A percentile compares a stretch with the other conserved stretches of the same genome.
These are phyloP conservation scores for Thereva nobilitata DNA, from an alignment of 2,888 invertebrate genomes.

Conservation along the genomic window DNA sequence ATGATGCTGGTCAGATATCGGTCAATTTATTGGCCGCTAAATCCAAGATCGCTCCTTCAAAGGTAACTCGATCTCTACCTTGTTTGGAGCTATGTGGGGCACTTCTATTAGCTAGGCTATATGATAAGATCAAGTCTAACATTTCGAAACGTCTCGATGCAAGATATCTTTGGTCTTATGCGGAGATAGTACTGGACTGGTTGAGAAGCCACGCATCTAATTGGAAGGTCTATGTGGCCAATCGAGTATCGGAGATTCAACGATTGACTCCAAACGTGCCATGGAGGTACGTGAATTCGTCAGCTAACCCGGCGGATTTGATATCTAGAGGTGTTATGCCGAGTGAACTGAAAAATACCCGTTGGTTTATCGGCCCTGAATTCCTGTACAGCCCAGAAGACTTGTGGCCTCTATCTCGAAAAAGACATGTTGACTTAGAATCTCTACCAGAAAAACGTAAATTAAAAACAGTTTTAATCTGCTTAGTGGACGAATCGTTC, in stretches of 20 bases:
- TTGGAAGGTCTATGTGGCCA: constrained; percentile 32
- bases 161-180: constrained; percentile 17
- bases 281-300: constrained; percentile 40
- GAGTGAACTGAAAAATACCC: not conserved
- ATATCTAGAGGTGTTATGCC: constrained; percentile 38
- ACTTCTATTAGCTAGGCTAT: constrained; percentile 10
- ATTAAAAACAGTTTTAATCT: not conserved
- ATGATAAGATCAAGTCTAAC: not conserved
- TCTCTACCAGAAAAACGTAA: not conserved
- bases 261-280: constrained; percentile 6
- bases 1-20: not conserved
- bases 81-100: constrained; percentile 32
- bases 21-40: constrained; percentile 11
- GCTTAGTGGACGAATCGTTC: not conserved
- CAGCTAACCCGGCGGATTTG: constrained; percentile 43
- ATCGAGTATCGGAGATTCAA: constrained; percentile 41
- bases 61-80: not conserved
- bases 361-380: not conserved
- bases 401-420: not conserved
- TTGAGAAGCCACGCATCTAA: not conserved
- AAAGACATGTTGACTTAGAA: not conserved
- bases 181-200: constrained; percentile 27
- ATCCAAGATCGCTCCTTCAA: constrained; percentile 11
- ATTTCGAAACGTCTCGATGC: not conserved
- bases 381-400: not conserved